phyloP scores from a whole-genome alignment of 1,140 invertebrate species.

The Penaeus vannamei region DNA sequence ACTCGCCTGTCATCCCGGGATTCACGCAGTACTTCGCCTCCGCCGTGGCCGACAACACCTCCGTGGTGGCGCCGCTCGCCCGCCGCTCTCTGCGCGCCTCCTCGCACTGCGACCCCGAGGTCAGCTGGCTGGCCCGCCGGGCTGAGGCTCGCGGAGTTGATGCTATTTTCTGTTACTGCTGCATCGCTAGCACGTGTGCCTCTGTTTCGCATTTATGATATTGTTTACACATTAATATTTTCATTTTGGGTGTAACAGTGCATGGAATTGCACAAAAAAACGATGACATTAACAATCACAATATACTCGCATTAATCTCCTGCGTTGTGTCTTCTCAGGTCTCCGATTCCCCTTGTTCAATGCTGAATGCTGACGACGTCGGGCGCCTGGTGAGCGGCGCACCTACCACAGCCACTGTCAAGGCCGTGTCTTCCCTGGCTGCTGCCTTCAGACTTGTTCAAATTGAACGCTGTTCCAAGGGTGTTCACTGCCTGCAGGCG shows the following conservation, averaged over 20 bases:
- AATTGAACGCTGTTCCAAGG: conserved; percentile 57
- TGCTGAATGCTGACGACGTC: background rate
- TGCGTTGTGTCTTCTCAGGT: background rate
- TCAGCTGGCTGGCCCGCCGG: background rate
- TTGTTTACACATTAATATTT: too few relatives aligned
- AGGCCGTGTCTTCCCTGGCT: conserved; percentile 57
- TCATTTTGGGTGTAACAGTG: too few relatives aligned
- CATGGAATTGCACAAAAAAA: too few relatives aligned
- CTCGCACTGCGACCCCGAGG: conserved; percentile 43
- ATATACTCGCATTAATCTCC: too few relatives aligned
- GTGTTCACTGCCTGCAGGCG: conserved; percentile 50
- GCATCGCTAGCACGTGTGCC: background rate
- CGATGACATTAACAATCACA: too few relatives aligned
- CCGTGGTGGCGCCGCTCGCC: conserved; percentile 49
- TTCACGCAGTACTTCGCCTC: conserved; percentile 54
- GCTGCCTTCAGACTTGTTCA: conserved; percentile 61
- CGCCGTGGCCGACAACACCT: conserved; percentile 42
- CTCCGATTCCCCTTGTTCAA: background rate
- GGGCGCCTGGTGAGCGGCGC: background rate
- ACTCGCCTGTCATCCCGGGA: conserved; percentile 56
- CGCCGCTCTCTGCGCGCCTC: conserved; percentile 35
- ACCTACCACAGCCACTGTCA: conserved; percentile 51
- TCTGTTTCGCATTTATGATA: background rate
- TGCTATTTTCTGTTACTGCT: background rate
- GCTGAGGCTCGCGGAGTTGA: background rate